Evolutionary conservation across 2,113 vertebrate species (phyloP).

Genomic region (Sylvietta virens): DNA sequence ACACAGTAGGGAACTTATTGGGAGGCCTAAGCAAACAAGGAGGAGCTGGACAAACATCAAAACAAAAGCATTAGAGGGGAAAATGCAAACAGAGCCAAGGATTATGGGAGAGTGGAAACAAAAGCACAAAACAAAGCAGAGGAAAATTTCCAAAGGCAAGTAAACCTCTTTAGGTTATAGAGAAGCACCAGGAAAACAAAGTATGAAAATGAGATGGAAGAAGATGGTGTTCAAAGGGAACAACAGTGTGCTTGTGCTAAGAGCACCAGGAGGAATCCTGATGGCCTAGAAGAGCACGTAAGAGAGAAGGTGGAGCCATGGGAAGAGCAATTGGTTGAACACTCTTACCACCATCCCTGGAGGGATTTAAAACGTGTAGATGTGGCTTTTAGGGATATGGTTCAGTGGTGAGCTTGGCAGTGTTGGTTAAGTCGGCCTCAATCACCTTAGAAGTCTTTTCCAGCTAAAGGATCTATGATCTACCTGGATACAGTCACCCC

Average conservation of each 20-base stretch:
- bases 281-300: accelerated
- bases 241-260: background rate
- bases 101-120: constrained; percentile 25
- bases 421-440: background rate
- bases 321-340: background rate
- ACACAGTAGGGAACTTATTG: constrained; percentile 31
- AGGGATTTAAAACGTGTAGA: background rate
- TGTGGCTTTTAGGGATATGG: background rate
- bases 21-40: constrained; percentile 54
- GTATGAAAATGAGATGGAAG: background rate
- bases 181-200: background rate
- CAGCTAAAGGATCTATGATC: background rate
- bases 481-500: background rate
- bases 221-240: background rate
- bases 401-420: background rate
- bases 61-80: constrained; percentile 36
- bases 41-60: constrained; percentile 58
- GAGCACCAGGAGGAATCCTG: background rate
- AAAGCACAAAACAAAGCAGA: constrained; percentile 32
- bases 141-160: constrained; percentile 1
- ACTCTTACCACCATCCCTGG: background rate
- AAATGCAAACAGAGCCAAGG: constrained; percentile 39
- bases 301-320: background rate
- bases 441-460: background rate
- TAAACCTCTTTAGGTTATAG: background rate